phyloP scores from a whole-genome alignment of 2,888 invertebrate genomes.

The Leptura quadrifasciata region DNA sequence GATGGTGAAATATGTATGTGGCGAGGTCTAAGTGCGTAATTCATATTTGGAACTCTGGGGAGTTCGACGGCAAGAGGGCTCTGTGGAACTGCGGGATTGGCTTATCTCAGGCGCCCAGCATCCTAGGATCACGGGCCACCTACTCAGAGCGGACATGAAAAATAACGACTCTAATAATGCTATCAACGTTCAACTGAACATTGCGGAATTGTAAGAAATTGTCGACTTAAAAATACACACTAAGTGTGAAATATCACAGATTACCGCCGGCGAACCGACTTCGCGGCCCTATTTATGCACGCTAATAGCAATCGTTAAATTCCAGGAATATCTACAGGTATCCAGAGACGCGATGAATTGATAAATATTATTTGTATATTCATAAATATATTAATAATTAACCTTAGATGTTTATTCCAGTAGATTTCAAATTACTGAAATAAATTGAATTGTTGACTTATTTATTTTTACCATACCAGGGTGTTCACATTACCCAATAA shows the following conservation, averaged over 20 bases:
- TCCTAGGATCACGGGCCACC: conserved; percentile 64
- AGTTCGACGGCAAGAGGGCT: conserved; percentile 52
- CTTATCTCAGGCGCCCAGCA: conserved; percentile 70
- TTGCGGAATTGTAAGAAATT: conserved; percentile 65
- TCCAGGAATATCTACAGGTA: conserved; percentile 52
- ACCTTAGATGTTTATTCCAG: not conserved
- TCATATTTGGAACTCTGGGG: conserved; percentile 65
- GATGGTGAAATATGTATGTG: conserved; percentile 66
- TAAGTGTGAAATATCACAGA: conserved; percentile 63
- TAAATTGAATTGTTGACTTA: not conserved
- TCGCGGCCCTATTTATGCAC: conserved; percentile 54
- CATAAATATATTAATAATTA: not conserved
- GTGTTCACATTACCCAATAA: too few species aligned
- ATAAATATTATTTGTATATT: not conserved
- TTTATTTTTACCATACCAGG: too few species aligned
- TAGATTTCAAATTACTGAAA: not conserved
- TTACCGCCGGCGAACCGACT: conserved; percentile 51
- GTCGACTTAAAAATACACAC: conserved; percentile 62
- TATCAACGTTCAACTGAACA: conserved; percentile 67
- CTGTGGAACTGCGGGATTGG: conserved; percentile 63
- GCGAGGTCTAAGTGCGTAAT: conserved; percentile 68
- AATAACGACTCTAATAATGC: conserved; percentile 72
- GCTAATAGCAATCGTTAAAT: conserved; percentile 52
- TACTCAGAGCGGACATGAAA: conserved; percentile 66
- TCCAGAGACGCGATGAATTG: conserved; percentile 21